Evolutionary conservation across 2,888 invertebrate species (phyloP).

Genomic region (Resseliella maxima): DNA sequence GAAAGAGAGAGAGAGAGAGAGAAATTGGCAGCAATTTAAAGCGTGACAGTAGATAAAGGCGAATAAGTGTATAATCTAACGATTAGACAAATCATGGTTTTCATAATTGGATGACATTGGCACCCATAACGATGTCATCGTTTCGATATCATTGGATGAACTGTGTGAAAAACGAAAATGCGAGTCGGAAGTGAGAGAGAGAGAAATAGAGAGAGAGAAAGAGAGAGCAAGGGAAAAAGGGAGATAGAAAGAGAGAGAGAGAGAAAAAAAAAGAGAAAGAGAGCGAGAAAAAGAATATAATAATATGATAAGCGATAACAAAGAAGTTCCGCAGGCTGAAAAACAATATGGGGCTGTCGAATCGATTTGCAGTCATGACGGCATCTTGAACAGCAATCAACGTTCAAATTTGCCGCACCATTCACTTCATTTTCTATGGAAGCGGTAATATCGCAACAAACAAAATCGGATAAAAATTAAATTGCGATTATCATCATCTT

Average conservation of each 20-base stretch:
- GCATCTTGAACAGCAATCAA: background rate
- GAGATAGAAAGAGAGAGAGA: too few species aligned
- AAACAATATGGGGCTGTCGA: background rate
- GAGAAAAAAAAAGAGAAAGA: too few species aligned
- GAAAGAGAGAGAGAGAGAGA: background rate
- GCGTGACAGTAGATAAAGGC: background rate
- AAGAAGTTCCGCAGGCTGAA: background rate
- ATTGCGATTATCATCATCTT: slow-evolving; percentile 38
- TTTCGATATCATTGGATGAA: background rate
- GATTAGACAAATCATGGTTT: slow-evolving; percentile 31
- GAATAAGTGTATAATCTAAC: background rate
- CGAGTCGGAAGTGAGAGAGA: too few species aligned
- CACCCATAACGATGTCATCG: background rate
- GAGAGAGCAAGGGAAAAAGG: too few species aligned
- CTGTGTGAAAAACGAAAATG: background rate
- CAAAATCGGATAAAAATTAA: slow-evolving; percentile 31
- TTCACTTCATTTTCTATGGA: background rate
- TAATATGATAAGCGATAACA: background rate
- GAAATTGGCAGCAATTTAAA: background rate
- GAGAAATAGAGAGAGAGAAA: too few species aligned
- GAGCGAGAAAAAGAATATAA: background rate
- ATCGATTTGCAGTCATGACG: slow-evolving; percentile 2
- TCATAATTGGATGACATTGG: slow-evolving; percentile 17
- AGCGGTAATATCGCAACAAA: background rate
- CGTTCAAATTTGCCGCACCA: background rate